Evolutionary conservation across 1,140 invertebrate genomes (phyloP).

Genomic region (Drosophila funebris): DNA sequence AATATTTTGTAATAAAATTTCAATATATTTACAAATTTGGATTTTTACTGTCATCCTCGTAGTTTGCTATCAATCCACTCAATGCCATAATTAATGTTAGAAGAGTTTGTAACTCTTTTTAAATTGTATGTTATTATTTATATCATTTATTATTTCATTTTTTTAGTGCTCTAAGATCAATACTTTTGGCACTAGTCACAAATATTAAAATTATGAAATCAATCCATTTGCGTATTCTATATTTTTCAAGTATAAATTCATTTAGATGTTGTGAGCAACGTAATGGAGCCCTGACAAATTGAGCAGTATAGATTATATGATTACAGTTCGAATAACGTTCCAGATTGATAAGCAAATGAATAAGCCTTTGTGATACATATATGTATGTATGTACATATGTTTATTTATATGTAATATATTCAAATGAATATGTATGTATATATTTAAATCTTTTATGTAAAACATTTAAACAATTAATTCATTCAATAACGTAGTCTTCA

Average conservation of each 20-base stretch:
- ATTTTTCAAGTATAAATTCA: too few relatives aligned
- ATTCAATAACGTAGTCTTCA: slow-evolving; percentile 84
- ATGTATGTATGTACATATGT: neutral
- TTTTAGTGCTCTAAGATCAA: slow-evolving; percentile 15
- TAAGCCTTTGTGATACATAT: neutral
- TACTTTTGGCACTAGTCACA: slow-evolving; percentile 17
- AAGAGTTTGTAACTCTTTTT: slow-evolving; percentile 13
- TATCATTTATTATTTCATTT: slow-evolving; percentile 11
- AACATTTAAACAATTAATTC: slow-evolving; percentile 14
- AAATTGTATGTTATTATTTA: slow-evolving; percentile 21
- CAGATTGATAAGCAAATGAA: neutral
- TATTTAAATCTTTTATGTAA: slow-evolving; percentile 24
- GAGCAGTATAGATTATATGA: too few relatives aligned
- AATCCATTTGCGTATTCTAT: neutral
- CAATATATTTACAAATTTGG: slow-evolving; percentile 62
- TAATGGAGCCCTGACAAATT: too few relatives aligned
- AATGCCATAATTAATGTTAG: slow-evolving; percentile 27
- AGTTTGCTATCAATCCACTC: slow-evolving; percentile 6
- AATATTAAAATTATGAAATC: slow-evolving; percentile 19
- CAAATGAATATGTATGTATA: slow-evolving; percentile 22
- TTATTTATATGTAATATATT: too few relatives aligned
- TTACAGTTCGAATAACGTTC: neutral
- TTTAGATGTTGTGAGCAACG: too few relatives aligned
- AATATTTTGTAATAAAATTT: slow-evolving; percentile 75
- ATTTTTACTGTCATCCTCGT: slow-evolving; percentile 19